phyloP scores from a whole-genome alignment of 2,888 invertebrate species.

The Priocnemis perturbator region DNA sequence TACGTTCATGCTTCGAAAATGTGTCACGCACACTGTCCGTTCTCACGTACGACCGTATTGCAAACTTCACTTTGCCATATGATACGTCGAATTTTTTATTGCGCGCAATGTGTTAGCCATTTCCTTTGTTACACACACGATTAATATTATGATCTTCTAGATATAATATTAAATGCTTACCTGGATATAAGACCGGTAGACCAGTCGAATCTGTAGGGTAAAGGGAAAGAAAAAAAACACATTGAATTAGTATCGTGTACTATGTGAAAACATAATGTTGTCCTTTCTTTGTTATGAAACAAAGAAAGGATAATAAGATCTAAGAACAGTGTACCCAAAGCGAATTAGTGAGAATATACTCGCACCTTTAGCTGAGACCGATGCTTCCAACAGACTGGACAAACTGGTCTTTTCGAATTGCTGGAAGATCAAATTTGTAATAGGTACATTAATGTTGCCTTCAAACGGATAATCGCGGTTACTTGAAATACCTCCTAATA shows the following conservation, averaged over 20 bases:
- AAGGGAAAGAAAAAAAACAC: constrained; percentile 30
- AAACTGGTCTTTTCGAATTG: constrained; percentile 73
- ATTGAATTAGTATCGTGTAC: constrained; percentile 20
- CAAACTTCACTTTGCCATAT: constrained; percentile 3
- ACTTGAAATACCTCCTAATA: constrained; percentile 16
- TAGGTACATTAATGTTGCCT: constrained; percentile 32
- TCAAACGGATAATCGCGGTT: not conserved
- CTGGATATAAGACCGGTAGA: constrained; percentile 68
- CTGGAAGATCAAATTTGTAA: constrained; percentile 63
- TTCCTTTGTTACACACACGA: not conserved
- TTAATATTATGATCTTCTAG: constrained; percentile 14
- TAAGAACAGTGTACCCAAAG: constrained; percentile 11
- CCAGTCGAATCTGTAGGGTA: constrained; percentile 63
- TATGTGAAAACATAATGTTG: constrained; percentile 3
- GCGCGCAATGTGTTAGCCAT: constrained; percentile 1
- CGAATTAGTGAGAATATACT: constrained; percentile 35
- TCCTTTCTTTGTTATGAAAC: constrained; percentile 11
- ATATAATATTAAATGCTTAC: constrained; percentile 60
- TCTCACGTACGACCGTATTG: not conserved
- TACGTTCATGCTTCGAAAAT: constrained; percentile 9
- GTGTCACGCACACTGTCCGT: not conserved
- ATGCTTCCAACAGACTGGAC: constrained; percentile 74
- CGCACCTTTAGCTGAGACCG: constrained; percentile 73
- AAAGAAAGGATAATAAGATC: constrained; percentile 18
- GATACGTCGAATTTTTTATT: not conserved